These are phyloP conservation scores for Drosophila parabipectinata DNA, from an alignment of 1,140 invertebrate genomes.

Conservation along the genomic window DNA sequence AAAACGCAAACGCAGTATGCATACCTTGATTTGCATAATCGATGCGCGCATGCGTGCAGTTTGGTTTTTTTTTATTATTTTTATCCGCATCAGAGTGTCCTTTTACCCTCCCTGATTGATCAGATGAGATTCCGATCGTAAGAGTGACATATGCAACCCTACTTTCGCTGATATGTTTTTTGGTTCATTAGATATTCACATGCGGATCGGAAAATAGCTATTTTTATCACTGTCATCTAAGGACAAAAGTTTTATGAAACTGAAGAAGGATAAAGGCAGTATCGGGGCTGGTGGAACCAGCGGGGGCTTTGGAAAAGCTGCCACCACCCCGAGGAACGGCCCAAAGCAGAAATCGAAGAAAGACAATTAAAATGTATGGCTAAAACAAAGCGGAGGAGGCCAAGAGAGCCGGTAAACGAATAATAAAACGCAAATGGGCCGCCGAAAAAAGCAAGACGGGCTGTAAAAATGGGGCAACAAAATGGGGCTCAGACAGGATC, in stretches of 20 bases:
- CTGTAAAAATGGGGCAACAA: constrained; percentile 31
- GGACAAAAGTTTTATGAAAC: not conserved
- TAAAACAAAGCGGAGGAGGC: constrained; percentile 54
- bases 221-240: not conserved
- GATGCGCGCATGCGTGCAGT: constrained; percentile 75
- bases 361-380: constrained; percentile 78
- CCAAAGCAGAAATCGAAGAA: constrained; percentile 75
- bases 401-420: constrained; percentile 44
- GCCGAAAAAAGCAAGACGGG: constrained; percentile 45
- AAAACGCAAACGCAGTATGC: constrained; percentile 58
- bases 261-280: too few species aligned
- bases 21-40: constrained; percentile 73
- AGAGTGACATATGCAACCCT: not conserved
- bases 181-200: constrained; percentile 1
- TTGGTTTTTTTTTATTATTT: constrained; percentile 18
- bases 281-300: too few species aligned
- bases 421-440: constrained; percentile 51
- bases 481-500: not conserved
- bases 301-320: constrained; percentile 25
- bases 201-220: constrained; percentile 10
- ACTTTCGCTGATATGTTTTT: not conserved
- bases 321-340: constrained; percentile 19
- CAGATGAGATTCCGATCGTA: constrained; percentile 1
- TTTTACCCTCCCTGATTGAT: constrained; percentile 28
- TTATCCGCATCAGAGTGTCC: constrained; percentile 7